Evolutionary conservation across 2,797 vertebrate genomes (phyloP).

Genomic region (Vireo griseus): DNA sequence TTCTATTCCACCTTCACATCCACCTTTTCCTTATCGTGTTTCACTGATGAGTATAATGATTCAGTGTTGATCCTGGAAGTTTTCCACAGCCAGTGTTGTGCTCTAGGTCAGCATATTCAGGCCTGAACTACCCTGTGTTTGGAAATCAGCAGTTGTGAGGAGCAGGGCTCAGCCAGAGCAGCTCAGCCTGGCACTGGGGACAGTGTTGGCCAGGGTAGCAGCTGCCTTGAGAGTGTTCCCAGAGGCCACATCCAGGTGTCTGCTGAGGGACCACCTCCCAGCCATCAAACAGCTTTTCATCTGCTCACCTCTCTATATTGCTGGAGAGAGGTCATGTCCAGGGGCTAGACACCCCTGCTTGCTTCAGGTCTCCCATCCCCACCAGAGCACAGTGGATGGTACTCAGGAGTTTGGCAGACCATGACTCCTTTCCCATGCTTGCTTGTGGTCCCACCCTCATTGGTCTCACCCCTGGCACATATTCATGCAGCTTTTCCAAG

Average conservation of each 20-base stretch:
- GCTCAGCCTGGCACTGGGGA: fast-evolving
- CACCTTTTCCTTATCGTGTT: neutral
- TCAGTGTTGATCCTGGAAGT: neutral
- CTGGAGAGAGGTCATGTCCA: neutral
- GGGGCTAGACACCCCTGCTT: neutral
- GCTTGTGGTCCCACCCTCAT: neutral
- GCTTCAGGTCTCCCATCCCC: neutral
- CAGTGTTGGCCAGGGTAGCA: neutral
- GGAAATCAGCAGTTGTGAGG: neutral
- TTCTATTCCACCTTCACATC: neutral
- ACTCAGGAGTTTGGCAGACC: neutral
- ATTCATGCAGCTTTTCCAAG: neutral
- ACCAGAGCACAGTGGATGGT: neutral
- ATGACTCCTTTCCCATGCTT: neutral
- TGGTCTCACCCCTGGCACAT: neutral
- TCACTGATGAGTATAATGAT: neutral
- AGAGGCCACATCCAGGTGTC: neutral
- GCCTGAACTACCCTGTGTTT: neutral
- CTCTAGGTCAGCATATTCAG: neutral
- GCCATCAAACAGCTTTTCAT: neutral
- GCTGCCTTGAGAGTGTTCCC: neutral
- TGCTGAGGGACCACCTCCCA: neutral
- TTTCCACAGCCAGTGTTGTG: neutral
- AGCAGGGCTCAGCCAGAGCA: neutral
- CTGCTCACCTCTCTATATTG: neutral